Evolutionary conservation across 2,888 invertebrate species (phyloP).

Genomic region (Ichneumoninae sp.): DNA sequence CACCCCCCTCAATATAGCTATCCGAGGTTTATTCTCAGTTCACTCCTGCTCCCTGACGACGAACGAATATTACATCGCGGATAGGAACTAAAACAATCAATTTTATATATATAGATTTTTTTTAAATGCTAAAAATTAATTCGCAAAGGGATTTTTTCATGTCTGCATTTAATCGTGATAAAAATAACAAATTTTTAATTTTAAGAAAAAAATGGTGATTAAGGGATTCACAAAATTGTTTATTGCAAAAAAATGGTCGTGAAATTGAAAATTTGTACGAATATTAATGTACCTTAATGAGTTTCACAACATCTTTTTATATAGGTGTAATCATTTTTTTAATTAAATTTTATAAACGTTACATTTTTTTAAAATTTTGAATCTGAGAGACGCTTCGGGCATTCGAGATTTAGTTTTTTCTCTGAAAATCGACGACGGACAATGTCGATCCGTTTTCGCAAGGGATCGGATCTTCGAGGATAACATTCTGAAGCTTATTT

Average conservation of each 20-base stretch:
- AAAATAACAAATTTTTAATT: too few relatives aligned
- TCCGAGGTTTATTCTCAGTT: constrained; percentile 57
- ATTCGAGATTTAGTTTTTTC: neutral
- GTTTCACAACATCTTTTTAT: too few relatives aligned
- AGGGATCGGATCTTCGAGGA: constrained; percentile 15
- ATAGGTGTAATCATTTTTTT: too few relatives aligned
- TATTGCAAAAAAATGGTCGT: too few relatives aligned
- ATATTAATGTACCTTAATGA: too few relatives aligned
- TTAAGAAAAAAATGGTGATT: too few relatives aligned
- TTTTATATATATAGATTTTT: neutral
- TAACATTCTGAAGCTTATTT: constrained; percentile 33
- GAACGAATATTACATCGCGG: neutral
- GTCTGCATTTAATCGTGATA: neutral
- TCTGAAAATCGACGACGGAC: neutral
- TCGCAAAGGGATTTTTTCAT: neutral
- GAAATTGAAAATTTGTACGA: too few relatives aligned
- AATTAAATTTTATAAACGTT: too few relatives aligned
- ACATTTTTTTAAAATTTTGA: too few relatives aligned
- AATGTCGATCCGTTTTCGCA: constrained; percentile 1
- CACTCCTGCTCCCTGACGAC: constrained; percentile 39
- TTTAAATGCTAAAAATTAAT: neutral
- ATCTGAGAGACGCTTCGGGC: neutral
- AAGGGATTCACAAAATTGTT: too few relatives aligned
- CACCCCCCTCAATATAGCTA: constrained; percentile 2
- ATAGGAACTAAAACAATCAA: neutral